Evolutionary conservation across 2,113 vertebrate genomes (phyloP), one percentile per base, ranked within the genome.

Genomic region (Nothobranchius furzeri): DNA sequence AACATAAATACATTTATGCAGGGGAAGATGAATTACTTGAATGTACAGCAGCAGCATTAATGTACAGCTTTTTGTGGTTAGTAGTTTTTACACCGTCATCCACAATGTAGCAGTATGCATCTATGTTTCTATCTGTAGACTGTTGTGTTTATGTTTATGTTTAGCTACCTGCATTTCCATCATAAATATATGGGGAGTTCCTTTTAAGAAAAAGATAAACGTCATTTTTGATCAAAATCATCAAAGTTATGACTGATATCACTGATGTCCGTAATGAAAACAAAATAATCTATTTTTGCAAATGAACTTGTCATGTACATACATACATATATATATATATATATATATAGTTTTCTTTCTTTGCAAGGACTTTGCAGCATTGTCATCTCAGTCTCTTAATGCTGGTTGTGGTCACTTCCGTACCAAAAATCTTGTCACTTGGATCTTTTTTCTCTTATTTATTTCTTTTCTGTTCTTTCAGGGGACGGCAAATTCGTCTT

Each of bases 1-100:
- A 94, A 94, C 93, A 94, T 94, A 94, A 94, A 94, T 94, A 94
- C 92, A 93, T 93, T 92, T 91, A 93, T 93, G 92, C 87, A 86
- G 81, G 85, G 79, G 89, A 85, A 81, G 68, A 88, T 88, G 81
- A 92, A 89, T 89, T 94, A 93, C 92, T 88, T 90, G 83, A 91
- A 93, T 91, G 87, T 93, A 93, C 92, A 93, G 87, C 87, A 90
- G 91, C 92, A 91, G 90, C 90, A 86, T 88, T 82, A 92, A 92
- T 94, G 86, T 93, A 94, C 92, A 94, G 91, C 91, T 87, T 30
- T 3, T 92, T 90, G 90, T 88, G 13, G 75, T 89, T 89, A 90
- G 84, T 87, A 73, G 83, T 90, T 91, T 92, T 91, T 89, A 92
- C 86, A 88, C 82, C 85, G 83, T 86, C 70, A 77, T 90, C 90